Evolutionary conservation across 1,140 invertebrate genomes (phyloP), one percentile per base, ranked within the genome.

Genomic region (Calliphora vicina): DNA sequence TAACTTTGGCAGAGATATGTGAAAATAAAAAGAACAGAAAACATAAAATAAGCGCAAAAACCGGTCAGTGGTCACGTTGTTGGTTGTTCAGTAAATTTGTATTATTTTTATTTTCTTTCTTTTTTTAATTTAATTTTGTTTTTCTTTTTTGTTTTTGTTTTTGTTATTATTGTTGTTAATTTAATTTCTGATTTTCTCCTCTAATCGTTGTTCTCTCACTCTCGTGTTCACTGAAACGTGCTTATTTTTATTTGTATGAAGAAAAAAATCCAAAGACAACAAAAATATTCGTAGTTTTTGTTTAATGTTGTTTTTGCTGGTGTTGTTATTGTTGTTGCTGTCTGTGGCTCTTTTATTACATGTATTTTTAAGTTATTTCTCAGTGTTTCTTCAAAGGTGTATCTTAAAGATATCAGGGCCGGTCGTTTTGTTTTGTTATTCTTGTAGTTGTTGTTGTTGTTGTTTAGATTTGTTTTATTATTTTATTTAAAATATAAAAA

Each of bases 41-140:
- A n/a, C 17, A 57, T 15, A 67, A 23, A 67, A 67, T 67, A 67
- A 67, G 61, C 61, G 20, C 74, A 76, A 78, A 84, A 80, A 84
- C 80, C 80, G 83, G 81, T 84, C 83, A 80, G 72, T 80, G 80
- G 78, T 81, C 83, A 83, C 83, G 83, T 83, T 83, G 83, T 81
- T 61, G 27, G 83, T 81, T 61, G 27, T 80, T 80, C 26, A 74
- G 43, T 50, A 29, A 27, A 61, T 43, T 76, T 82, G 61, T 76
- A 15, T 43, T 12, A 57, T 43, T 83, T 35, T 23, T 78, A 45
- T 50, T n/a, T n/a, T 26, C 1, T 80, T 26, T 23, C 10, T 50
- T n/a, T 76, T 20, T 78, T 35, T 83, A 43, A 61, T 78, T 29
- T 83, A 35, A 45, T 80, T 80, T 78, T 80, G 15, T 15, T 20